Base-by-base conservation (phyloP, 2,113 vertebrate species). In the Collichthys lucidus region DNA sequence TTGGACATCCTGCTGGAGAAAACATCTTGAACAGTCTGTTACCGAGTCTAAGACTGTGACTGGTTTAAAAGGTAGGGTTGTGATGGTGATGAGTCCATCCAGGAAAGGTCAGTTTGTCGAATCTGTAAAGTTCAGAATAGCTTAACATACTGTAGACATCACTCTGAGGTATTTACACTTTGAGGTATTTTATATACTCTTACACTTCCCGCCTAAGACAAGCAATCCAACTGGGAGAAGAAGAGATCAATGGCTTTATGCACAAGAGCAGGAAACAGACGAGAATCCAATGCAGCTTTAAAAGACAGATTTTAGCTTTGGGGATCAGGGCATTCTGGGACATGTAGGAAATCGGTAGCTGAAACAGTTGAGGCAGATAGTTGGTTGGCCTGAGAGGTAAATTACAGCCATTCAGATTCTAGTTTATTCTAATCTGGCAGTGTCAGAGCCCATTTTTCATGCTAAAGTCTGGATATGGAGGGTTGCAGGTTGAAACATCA, bases 401-500 rank as follows among this genome's bases (percentile, higher is more conserved):
- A n/a, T 61, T 11, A 42, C 11, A n/a, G 19, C 60, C 55, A 63
- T 59, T n/a, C n/a, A n/a, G n/a, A n/a, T n/a, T n/a, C n/a, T n/a
- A n/a, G n/a, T n/a, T n/a, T n/a, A n/a, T n/a, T n/a, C n/a, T n/a
- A n/a, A n/a, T n/a, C n/a, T n/a, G n/a, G 63, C 44, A 22, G 26
- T 17, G 1, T 59, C 63, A 26, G 44, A 12, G 16, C 14, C 31
- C 24, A 16, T 63, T 66, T 66, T 22, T 42, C 20, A n/a, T n/a
- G 16, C 14, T 56, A 35, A 40, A 77, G 44, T 60, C 56, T 29
- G 26, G 26, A 29, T 29, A 10, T 49, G 17, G 46, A 49, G 56
- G 44, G 59, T 26, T 79, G 50, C 73, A 62, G 77, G 80, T 83
- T 65, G 83, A 74, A 69, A 50, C 35, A 19, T 11, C n/a, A 31